A percentile compares a stretch with the other conserved stretches of the same genome.
Conservation (phyloP, 2,113 vertebrate genomes). For the Anoplopoma fimbria region DNA sequence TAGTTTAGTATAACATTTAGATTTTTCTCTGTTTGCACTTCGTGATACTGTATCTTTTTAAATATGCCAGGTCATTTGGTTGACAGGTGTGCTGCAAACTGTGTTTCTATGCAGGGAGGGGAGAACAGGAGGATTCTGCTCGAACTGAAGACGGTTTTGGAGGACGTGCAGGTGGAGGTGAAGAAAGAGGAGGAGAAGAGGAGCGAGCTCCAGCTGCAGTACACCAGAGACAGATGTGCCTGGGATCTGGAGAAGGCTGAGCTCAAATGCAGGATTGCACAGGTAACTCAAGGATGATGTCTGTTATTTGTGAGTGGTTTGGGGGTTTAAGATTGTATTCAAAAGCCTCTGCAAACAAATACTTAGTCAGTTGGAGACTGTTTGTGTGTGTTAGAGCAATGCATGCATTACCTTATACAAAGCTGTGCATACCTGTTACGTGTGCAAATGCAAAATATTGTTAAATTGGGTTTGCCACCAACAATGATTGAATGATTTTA, state of each 20-base stretch:
- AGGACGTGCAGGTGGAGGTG: slow-evolving; percentile 82
- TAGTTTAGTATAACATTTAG: background rate
- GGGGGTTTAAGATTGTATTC: background rate
- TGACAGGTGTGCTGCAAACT: slow-evolving; percentile 11
- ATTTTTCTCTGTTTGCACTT: background rate
- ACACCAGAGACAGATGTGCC: slow-evolving; percentile 79
- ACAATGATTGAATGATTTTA: too few species aligned
- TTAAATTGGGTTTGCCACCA: too few species aligned
- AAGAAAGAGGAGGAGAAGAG: slow-evolving; percentile 82
- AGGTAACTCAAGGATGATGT: slow-evolving; percentile 68
- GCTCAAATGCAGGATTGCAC: slow-evolving; percentile 79
- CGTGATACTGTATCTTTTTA: background rate
- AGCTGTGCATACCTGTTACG: background rate
- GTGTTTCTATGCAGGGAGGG: slow-evolving; percentile 73
- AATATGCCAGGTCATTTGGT: background rate
- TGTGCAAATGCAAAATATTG: too few species aligned
- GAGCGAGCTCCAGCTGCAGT: slow-evolving; percentile 81
- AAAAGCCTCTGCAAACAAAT: background rate
- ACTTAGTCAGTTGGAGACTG: background rate
- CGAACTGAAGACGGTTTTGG: slow-evolving; percentile 80
- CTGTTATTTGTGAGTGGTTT: background rate
- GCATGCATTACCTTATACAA: background rate
- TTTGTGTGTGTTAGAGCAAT: slow-evolving; percentile 3
- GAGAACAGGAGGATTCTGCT: slow-evolving; percentile 82
- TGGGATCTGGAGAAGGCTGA: slow-evolving; percentile 85